Base-by-base conservation (phyloP, 2,888 invertebrate species). In the Pollenia amentaria region DNA sequence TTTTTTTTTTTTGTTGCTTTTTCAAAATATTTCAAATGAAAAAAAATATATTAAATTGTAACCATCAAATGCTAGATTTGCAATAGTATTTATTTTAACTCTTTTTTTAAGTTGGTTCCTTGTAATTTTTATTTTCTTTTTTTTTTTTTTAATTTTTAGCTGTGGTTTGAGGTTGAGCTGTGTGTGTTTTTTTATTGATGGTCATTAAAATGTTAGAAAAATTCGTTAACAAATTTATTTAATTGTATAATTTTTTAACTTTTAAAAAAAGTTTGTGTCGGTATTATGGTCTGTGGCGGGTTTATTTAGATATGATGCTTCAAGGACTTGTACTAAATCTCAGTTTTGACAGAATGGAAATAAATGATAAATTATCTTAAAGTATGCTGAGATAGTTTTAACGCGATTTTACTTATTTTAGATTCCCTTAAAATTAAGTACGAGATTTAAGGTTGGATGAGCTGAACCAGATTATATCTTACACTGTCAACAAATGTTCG, bases 31-130 rank as follows among this genome's bases (percentile, higher is more conserved):
- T 60, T 44, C 29, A 60, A 42, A 42, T 55, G 14, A 21, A 60
- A 77, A 84, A n/a, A 79, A 60, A 77, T 77, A 48, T 84, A 77
- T 84, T 73, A 87, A 84, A 84, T 84, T 84, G 84, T 84, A 77
- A 77, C 72, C 73, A 67, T 84, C 72, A 77, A 86, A 75, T 70
- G 79, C 75, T 65, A 55, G 14, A 75, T 72, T 86, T 87, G 80
- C 72, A 67, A 72, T 62, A 60, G 70, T 62, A 80, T 76, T 67
- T 73, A 51, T 67, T 64, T 62, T 64, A 60, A 64, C 14, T 64
- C 40, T 42, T 81, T 80, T n/a, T 75, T 65, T 42, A 60, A 72
- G 21, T 57, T 76, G 44, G 11, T 83, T 55, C 46, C 29, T 46
- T 79, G 42, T 12, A 55, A 48, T 11, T 60, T 79, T 75, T 4